These are phyloP conservation scores for Agonopterix arenella DNA, from an alignment of 2,888 invertebrate genomes.

Conservation along the genomic window DNA sequence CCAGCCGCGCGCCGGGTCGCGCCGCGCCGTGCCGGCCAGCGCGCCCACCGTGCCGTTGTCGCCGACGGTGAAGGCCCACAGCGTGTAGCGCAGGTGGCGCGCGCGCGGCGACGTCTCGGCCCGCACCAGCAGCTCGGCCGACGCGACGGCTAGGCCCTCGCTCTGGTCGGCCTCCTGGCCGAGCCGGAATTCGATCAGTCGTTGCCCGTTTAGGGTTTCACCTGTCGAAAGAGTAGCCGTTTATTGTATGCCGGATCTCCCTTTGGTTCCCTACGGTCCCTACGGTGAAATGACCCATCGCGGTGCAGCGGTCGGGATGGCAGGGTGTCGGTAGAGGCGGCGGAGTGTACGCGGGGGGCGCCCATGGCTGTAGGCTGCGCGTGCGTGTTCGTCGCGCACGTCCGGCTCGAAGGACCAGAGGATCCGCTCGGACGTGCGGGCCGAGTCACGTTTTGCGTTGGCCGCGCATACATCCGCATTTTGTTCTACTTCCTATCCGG, in stretches of 20 bases:
- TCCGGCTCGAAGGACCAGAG: conserved; percentile 13
- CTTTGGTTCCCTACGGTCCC: conserved; percentile 20
- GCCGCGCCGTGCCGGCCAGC: conserved; percentile 73
- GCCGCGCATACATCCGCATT: conserved; percentile 42
- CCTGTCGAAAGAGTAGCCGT: conserved; percentile 71
- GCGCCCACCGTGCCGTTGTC: conserved; percentile 78
- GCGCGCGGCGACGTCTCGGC: conserved; percentile 48
- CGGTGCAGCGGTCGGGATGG: conserved; percentile 26
- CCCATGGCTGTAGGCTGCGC: conserved; percentile 66
- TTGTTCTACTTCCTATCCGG: conserved; percentile 1
- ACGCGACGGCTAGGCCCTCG: conserved; percentile 83
- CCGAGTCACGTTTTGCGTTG: conserved; percentile 39
- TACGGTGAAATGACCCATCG: conserved; percentile 58
- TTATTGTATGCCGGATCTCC: neutral
- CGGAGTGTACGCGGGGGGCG: conserved; percentile 54
- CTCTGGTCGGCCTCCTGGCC: conserved; percentile 76
- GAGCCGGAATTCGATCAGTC: conserved; percentile 89
- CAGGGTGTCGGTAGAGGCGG: conserved; percentile 11
- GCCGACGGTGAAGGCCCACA: conserved; percentile 84
- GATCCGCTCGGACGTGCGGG: conserved; percentile 26
- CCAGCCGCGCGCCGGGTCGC: conserved; percentile 83
- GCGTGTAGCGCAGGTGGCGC: conserved; percentile 74
- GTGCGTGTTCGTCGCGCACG: conserved; percentile 35
- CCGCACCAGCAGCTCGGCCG: conserved; percentile 87
- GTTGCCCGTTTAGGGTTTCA: conserved; percentile 88